phyloP scores from a whole-genome alignment of 2,113 vertebrate species.

The Coptodon rendalli region DNA sequence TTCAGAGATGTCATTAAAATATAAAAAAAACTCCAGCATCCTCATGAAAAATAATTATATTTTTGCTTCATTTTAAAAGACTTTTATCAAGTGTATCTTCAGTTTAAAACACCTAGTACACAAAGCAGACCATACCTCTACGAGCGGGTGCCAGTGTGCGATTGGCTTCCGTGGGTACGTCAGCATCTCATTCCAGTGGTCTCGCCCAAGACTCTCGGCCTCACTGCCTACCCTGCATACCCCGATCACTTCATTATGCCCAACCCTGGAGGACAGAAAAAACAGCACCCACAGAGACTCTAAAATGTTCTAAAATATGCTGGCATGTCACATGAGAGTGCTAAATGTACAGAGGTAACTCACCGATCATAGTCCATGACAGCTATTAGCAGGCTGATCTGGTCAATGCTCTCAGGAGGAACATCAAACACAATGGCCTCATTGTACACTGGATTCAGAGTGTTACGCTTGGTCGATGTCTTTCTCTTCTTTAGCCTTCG shows the following conservation, averaged over 20 bases:
- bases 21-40: not conserved
- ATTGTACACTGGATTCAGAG: constrained; percentile 95
- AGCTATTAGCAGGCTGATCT: constrained; percentile 94
- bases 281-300: not conserved
- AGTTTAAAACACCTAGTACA: not conserved
- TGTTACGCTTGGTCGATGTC: constrained; percentile 97
- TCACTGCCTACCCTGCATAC: constrained; percentile 92
- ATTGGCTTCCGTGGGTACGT: constrained; percentile 93
- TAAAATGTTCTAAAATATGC: not conserved
- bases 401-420: constrained; percentile 96
- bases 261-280: constrained; percentile 78
- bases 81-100: not conserved
- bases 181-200: constrained; percentile 98
- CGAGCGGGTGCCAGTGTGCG: constrained; percentile 91
- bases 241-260: constrained; percentile 97
- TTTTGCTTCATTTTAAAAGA: not conserved
- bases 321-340: rapidly evolving
- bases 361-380: constrained; percentile 99
- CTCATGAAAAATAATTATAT: not conserved
- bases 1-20: not conserved
- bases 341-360: constrained; percentile 1
- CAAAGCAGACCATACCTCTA: constrained; percentile 78
- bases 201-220: constrained; percentile 88
- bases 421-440: constrained; percentile 99
- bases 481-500: constrained; percentile 96